These are phyloP conservation scores for Rhagoletis zephyria DNA, from an alignment of 1,140 invertebrate genomes.

Conservation along the genomic window DNA sequence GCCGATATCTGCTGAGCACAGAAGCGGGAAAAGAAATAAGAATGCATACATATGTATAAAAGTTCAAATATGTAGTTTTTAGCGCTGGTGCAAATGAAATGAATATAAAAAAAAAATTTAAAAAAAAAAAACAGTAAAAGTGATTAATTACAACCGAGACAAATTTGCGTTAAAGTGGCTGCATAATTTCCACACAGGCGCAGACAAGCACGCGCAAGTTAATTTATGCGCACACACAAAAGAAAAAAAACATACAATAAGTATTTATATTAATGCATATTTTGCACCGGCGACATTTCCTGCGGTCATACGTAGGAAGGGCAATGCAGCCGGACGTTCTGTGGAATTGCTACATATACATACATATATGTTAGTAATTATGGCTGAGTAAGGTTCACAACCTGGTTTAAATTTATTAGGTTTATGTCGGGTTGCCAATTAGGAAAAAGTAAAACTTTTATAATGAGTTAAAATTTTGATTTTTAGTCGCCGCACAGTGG, in stretches of 20 bases:
- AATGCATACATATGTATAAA: constrained; percentile 25
- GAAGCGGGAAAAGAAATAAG: constrained; percentile 38
- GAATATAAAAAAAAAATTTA: neutral
- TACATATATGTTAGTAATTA: no score
- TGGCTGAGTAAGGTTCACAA: no score
- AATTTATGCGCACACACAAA: constrained; percentile 5
- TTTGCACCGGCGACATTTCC: neutral
- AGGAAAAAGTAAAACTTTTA: no score
- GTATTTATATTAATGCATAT: neutral
- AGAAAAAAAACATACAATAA: neutral
- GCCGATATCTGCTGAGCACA: constrained; percentile 68
- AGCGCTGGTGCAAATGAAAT: neutral
- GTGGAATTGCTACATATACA: no score
- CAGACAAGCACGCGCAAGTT: neutral
- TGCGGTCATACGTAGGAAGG: neutral
- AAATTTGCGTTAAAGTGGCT: constrained; percentile 9
- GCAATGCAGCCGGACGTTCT: no score
- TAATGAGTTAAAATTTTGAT: no score
- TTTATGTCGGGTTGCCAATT: no score
- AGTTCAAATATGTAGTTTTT: neutral
- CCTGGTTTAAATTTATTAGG: no score
- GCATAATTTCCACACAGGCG: neutral
- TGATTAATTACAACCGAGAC: constrained; percentile 30
- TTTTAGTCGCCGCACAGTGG: no score
- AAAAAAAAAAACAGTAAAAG: neutral